Percentiles rank a stretch among this genome's conserved stretches.
These are phyloP conservation scores for Carabus problematicus DNA, from an alignment of 2,888 invertebrate species.

Conservation along the genomic window DNA sequence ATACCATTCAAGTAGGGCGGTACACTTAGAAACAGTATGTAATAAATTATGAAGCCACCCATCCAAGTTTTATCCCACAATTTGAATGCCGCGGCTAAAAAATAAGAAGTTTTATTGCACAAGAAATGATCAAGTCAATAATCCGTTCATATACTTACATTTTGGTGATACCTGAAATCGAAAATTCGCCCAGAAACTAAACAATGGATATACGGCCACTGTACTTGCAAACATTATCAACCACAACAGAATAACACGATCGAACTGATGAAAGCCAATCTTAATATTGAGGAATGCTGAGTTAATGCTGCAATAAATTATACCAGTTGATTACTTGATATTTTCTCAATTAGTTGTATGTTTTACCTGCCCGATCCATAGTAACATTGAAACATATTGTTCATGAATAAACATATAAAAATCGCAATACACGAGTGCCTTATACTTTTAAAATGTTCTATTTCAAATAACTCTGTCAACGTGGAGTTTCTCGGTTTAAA, in stretches of 20 bases:
- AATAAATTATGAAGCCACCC: conserved; percentile 54
- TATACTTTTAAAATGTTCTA: conserved; percentile 81
- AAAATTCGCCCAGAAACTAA: conserved; percentile 61
- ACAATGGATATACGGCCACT: conserved; percentile 58
- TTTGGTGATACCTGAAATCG: conserved; percentile 52
- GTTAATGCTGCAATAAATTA: too few species aligned
- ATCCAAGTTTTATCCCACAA: conserved; percentile 59
- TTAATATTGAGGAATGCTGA: conserved; percentile 58
- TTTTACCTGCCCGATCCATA: conserved; percentile 76
- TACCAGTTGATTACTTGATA: conserved; percentile 50
- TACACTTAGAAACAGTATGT: conserved; percentile 55
- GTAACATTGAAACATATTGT: conserved; percentile 76
- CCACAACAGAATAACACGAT: conserved; percentile 66
- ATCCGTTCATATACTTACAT: conserved; percentile 54
- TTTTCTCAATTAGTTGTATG: too few species aligned
- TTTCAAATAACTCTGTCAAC: conserved; percentile 79
- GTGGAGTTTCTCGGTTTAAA: conserved; percentile 79
- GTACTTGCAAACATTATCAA: conserved; percentile 60
- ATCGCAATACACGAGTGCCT: conserved; percentile 85
- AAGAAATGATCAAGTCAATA: too few species aligned
- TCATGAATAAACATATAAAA: conserved; percentile 73
- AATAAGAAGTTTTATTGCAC: conserved; percentile 43
- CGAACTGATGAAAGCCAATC: conserved; percentile 67
- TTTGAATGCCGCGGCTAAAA: conserved; percentile 54
- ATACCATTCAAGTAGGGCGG: conserved; percentile 58